These are phyloP conservation scores for Molanna angustata DNA, from an alignment of 2,888 invertebrate species.

Conservation along the genomic window DNA sequence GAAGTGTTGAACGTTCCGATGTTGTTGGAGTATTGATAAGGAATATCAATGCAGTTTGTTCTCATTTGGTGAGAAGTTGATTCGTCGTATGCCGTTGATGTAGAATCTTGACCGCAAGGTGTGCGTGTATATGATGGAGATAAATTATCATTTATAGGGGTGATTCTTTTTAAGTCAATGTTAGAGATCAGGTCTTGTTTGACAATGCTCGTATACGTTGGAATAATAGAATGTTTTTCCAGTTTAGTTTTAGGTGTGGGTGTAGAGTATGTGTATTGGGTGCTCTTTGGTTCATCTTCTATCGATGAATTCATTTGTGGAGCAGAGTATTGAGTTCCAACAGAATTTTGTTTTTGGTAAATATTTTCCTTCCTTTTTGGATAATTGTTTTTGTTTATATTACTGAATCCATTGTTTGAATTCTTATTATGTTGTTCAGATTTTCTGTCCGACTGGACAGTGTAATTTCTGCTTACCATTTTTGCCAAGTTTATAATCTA, in stretches of 20 bases:
- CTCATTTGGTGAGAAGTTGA: slow-evolving; percentile 7
- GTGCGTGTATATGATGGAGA: too few relatives aligned
- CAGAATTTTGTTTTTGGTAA: slow-evolving; percentile 30
- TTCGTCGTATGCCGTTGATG: neutral
- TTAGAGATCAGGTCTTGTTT: slow-evolving; percentile 21
- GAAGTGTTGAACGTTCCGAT: slow-evolving; percentile 15
- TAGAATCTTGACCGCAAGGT: neutral
- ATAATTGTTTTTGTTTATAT: slow-evolving; percentile 12
- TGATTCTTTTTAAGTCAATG: slow-evolving; percentile 23
- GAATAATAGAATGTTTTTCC: slow-evolving; percentile 17
- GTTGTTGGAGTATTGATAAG: slow-evolving; percentile 20
- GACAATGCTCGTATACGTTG: slow-evolving; percentile 25
- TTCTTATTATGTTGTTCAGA: slow-evolving; percentile 23
- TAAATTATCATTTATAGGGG: slow-evolving; percentile 7
- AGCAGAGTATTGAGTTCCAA: slow-evolving; percentile 29
- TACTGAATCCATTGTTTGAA: slow-evolving; percentile 19
- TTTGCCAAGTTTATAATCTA: slow-evolving; percentile 31
- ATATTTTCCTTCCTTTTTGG: slow-evolving; percentile 29
- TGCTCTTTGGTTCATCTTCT: slow-evolving; percentile 11
- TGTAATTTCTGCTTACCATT: slow-evolving; percentile 55
- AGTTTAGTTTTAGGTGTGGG: slow-evolving; percentile 20
- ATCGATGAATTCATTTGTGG: neutral
- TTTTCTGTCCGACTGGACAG: slow-evolving; percentile 36
- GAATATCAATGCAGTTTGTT: slow-evolving; percentile 19
- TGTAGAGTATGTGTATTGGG: slow-evolving; percentile 21